Conservation (phyloP, 2,888 invertebrate species). For the Cephus rjabovi region DNA sequence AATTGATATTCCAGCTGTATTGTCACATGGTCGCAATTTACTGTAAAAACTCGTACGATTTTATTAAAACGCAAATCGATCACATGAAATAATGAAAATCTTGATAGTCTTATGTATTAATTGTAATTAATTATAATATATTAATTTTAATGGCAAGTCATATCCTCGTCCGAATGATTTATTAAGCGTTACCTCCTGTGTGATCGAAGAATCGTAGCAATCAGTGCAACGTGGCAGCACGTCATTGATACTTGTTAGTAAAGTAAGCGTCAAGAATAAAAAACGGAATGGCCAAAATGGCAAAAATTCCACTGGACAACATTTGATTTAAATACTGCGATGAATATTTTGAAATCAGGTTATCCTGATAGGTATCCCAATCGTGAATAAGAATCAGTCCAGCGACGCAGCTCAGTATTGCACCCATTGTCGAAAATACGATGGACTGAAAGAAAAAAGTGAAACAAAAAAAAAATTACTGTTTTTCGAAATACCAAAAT, state of each 20-base stretch:
- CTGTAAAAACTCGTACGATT: not conserved
- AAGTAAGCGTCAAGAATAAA: constrained; percentile 74
- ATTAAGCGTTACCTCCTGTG: not conserved
- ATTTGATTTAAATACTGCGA: constrained; percentile 73
- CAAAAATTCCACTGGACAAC: constrained; percentile 74
- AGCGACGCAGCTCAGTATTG: constrained; percentile 74
- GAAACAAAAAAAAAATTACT: too few relatives aligned
- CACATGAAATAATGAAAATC: not conserved
- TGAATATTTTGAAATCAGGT: constrained; percentile 69
- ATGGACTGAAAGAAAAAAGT: constrained; percentile 59
- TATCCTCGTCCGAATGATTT: not conserved
- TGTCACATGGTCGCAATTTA: not conserved
- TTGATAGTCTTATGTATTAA: too few relatives aligned
- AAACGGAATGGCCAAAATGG: constrained; percentile 72
- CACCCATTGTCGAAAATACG: constrained; percentile 73
- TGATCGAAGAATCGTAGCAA: not conserved
- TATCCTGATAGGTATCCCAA: constrained; percentile 61
- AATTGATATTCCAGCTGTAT: not conserved
- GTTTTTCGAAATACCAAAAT: not conserved
- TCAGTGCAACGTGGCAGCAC: not conserved
- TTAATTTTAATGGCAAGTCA: not conserved
- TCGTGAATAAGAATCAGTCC: constrained; percentile 73
- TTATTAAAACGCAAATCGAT: not conserved
- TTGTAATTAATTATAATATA: not conserved
- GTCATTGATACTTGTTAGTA: constrained; percentile 60